phyloP scores from a whole-genome alignment of 2,888 invertebrate genomes.

The Deroplatys truncata region DNA sequence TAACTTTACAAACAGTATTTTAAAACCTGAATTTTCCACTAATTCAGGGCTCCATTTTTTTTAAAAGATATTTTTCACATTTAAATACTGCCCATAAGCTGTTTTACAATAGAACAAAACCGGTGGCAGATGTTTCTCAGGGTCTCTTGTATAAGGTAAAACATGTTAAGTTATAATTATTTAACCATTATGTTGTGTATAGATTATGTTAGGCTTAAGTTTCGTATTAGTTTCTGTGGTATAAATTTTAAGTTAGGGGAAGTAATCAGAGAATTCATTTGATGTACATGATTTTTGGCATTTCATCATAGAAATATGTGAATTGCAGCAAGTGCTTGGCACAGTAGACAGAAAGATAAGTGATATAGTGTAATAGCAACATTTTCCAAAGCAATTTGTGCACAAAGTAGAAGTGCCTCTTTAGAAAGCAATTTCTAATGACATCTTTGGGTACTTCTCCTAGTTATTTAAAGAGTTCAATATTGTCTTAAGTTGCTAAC shows the following conservation, averaged over 20 bases:
- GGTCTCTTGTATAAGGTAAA: slow-evolving; percentile 15
- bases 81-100: slow-evolving; percentile 16
- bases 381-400: background rate
- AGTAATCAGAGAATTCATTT: background rate
- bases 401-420: background rate
- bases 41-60: background rate
- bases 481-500: background rate
- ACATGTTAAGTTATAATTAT: slow-evolving; percentile 4
- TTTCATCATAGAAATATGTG: background rate
- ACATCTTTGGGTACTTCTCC: background rate
- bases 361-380: background rate
- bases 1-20: slow-evolving; percentile 23
- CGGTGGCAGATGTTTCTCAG: slow-evolving; percentile 14
- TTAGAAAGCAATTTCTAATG: background rate
- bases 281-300: background rate
- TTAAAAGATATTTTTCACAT: slow-evolving; percentile 9
- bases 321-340: background rate
- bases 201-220: background rate
- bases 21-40: slow-evolving; percentile 17
- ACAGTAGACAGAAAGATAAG: too few relatives aligned
- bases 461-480: background rate
- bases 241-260: background rate
- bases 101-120: slow-evolving; percentile 16
- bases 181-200: background rate
- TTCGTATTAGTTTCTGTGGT: background rate